A percentile compares a stretch with the other conserved stretches of the same genome.
These are phyloP conservation scores for Serripes groenlandicus DNA, from an alignment of 2,888 invertebrate species.

Conservation along the genomic window DNA sequence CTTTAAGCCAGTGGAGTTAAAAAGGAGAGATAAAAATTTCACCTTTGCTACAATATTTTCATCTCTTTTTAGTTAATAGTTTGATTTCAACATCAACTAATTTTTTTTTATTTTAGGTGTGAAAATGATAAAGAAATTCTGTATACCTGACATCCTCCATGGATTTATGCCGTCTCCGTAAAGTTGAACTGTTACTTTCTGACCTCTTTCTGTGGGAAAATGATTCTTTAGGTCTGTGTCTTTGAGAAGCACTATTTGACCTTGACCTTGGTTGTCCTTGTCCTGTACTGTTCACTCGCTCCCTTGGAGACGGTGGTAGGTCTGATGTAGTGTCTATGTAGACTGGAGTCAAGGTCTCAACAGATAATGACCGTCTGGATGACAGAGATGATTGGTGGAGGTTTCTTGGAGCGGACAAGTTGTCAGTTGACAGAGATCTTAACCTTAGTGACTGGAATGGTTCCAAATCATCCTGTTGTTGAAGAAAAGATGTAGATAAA, in stretches of 20 bases:
- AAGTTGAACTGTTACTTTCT: conserved; percentile 47
- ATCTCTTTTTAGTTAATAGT: too few species aligned
- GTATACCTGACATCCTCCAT: conserved; percentile 57
- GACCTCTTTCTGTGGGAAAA: conserved; percentile 54
- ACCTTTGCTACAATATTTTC: too few species aligned
- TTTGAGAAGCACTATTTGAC: conserved; percentile 22
- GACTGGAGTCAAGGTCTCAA: conserved; percentile 59
- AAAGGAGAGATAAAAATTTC: too few species aligned
- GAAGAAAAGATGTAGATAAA: too few species aligned
- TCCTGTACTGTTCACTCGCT: conserved; percentile 17
- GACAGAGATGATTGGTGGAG: conserved; percentile 49
- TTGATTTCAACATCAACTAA: too few species aligned
- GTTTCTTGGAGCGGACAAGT: conserved; percentile 42
- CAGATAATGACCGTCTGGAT: conserved; percentile 54
- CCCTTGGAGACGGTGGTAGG: conserved; percentile 44
- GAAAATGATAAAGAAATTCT: background rate
- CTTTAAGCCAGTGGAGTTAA: too few species aligned
- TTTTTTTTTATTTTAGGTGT: too few species aligned
- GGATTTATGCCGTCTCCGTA: conserved; percentile 48
- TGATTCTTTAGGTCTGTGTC: conserved; percentile 25
- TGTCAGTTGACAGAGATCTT: conserved; percentile 47
- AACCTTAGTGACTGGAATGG: conserved; percentile 18
- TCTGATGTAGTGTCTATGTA: conserved; percentile 60
- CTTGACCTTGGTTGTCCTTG: conserved; percentile 31
- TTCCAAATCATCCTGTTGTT: conserved; percentile 24